Conservation (phyloP, 53 echinoderm and acorn worm species). For the Apostichopus leukothele region DNA sequence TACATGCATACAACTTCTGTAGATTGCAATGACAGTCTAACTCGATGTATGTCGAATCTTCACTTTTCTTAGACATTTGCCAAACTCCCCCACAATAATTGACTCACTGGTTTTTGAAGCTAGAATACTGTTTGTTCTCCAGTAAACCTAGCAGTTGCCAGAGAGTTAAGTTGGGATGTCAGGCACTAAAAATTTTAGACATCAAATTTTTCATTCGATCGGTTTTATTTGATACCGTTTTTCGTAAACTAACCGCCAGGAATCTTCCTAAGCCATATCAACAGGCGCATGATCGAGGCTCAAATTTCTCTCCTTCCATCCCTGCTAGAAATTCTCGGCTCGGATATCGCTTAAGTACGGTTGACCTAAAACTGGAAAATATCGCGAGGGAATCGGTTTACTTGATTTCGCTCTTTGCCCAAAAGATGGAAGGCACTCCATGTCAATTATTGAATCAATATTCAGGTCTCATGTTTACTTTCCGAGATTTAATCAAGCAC, state of each 20-base stretch:
- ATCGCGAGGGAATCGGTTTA: slow-evolving; percentile 15
- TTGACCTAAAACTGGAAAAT: slow-evolving; percentile 30
- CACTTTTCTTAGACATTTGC: too few species aligned
- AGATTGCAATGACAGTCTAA: too few species aligned
- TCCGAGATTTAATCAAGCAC: slow-evolving; percentile 24
- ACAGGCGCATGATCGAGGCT: background rate
- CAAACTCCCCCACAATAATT: background rate
- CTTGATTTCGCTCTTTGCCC: background rate
- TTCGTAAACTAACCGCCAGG: background rate
- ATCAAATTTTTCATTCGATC: background rate
- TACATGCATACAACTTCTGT: too few species aligned
- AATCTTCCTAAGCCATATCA: background rate
- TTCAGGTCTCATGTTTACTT: slow-evolving; percentile 20
- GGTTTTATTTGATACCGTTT: background rate
- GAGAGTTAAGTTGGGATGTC: background rate
- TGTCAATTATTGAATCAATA: slow-evolving; percentile 47
- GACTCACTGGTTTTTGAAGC: background rate
- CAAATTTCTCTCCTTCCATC: background rate
- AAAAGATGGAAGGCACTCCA: slow-evolving; percentile 33
- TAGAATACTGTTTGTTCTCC: background rate
- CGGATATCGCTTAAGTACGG: slow-evolving; percentile 15
- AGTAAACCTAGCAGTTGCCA: background rate
- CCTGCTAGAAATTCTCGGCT: background rate
- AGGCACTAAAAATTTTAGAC: background rate
- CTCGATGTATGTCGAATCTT: too few species aligned